Percentiles rank a stretch among this genome's conserved stretches.
These are phyloP conservation scores for Catamblyrhynchus diadema DNA, from an alignment of 2,797 vertebrate genomes.

Conservation along the genomic window DNA sequence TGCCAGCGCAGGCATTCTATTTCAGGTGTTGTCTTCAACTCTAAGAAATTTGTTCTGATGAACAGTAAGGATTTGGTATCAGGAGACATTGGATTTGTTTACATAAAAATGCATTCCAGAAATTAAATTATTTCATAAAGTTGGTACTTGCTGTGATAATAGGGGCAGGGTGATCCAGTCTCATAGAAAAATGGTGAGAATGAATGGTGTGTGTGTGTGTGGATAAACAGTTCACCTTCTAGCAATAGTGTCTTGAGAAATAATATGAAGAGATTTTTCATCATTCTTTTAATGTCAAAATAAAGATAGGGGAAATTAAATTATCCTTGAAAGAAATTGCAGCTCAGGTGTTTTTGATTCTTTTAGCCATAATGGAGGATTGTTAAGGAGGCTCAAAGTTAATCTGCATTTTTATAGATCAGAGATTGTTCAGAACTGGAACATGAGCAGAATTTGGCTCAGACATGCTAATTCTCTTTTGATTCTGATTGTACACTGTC, in stretches of 20 bases:
- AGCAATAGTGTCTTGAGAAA: neutral
- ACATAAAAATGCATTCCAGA: neutral
- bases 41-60: neutral
- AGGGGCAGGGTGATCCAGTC: neutral
- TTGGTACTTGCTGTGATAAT: neutral
- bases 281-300: neutral
- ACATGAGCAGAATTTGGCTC: neutral
- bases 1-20: neutral
- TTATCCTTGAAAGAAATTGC: neutral
- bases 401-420: conserved; percentile 22
- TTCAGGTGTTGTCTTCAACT: neutral
- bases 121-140: neutral
- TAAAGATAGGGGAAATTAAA: neutral
- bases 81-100: neutral
- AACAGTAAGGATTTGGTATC: neutral
- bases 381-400: neutral
- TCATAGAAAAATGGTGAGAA: neutral
- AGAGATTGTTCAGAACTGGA: neutral
- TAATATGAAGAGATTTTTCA: neutral
- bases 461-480: neutral
- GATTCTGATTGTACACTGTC: neutral
- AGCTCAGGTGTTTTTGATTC: neutral
- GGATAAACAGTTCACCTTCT: neutral
- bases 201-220: neutral
- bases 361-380: neutral